A percentile compares a stretch with the other conserved stretches of the same genome.
Evolutionary conservation across 2,113 vertebrate species (phyloP).

Genomic region (Notothenia coriiceps): DNA sequence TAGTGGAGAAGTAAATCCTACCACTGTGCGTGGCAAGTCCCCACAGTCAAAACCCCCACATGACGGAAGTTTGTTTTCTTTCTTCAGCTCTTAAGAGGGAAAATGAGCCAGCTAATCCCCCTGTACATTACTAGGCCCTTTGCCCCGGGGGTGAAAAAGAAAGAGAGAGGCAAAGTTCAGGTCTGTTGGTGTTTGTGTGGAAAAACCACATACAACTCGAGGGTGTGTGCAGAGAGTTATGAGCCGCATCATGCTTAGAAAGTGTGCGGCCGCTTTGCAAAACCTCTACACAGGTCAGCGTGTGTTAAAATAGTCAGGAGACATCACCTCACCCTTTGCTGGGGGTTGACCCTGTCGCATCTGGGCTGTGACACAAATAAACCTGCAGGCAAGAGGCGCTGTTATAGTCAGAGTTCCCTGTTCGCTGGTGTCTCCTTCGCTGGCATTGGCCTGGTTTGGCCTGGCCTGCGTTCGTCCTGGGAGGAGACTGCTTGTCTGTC

Average conservation of each 20-base stretch:
- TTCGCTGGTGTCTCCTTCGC: conserved; percentile 43
- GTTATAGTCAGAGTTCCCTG: conserved; percentile 56
- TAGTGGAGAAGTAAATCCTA: conserved; percentile 39
- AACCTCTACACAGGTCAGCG: conserved; percentile 46
- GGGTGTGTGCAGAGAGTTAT: conserved; percentile 28
- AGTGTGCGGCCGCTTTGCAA: conserved; percentile 29
- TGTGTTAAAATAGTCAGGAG: conserved; percentile 68
- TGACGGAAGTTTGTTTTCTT: conserved; percentile 77
- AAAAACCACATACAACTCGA: conserved; percentile 12
- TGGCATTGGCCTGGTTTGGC: conserved; percentile 42
- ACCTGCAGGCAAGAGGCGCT: conserved; percentile 33
- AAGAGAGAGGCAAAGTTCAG: conserved; percentile 35
- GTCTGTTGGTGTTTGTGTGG: conserved; percentile 36
- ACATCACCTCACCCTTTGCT: conserved; percentile 51
- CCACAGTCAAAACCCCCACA: conserved; percentile 34
- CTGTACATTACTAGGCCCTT: conserved; percentile 55
- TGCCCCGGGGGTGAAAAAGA: conserved; percentile 60
- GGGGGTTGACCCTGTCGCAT: conserved; percentile 40
- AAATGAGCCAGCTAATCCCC: conserved; percentile 78
- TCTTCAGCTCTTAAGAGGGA: conserved; percentile 71
- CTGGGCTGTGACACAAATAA: conserved; percentile 64
- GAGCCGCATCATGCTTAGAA: conserved; percentile 31
- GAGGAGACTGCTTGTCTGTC: conserved; percentile 61
- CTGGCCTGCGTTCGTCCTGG: conserved; percentile 38
- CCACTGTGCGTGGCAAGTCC: conserved; percentile 55